A percentile compares a stretch with the other conserved stretches of the same genome.
Conservation (phyloP, 2,797 vertebrate genomes). For the Perdix hodgsoniae region DNA sequence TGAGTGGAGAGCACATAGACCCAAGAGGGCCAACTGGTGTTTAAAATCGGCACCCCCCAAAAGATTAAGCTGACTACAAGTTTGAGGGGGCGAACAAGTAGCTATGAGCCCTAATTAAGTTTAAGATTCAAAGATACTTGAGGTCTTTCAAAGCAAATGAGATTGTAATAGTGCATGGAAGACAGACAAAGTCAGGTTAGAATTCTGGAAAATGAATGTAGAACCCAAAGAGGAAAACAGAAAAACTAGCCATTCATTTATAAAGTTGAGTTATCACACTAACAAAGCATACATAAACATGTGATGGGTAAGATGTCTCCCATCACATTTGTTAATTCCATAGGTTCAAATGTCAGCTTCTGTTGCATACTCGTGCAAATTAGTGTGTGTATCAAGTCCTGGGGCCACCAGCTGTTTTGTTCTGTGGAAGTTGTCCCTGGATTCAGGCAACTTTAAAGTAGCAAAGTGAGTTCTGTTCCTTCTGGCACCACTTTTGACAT, state of each 20-base stretch:
- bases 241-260: neutral
- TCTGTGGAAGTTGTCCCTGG: neutral
- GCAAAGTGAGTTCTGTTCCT: neutral
- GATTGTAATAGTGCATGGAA: neutral
- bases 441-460: neutral
- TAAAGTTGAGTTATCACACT: neutral
- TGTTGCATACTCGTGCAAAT: neutral
- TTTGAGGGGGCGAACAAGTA: neutral
- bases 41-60: neutral
- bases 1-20: neutral
- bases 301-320: neutral
- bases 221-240: neutral
- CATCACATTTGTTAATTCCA: constrained; percentile 30
- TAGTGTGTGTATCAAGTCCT: neutral
- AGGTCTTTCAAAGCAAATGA: neutral
- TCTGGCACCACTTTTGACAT: neutral
- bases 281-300: neutral
- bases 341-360: constrained; percentile 12
- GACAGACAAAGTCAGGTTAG: neutral
- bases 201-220: neutral
- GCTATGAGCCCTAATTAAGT: neutral
- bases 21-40: neutral
- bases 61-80: neutral
- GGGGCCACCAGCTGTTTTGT: constrained; percentile 11
- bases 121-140: neutral